A percentile compares a stretch with the other conserved stretches of the same genome.
phyloP scores from a whole-genome alignment of 2,888 invertebrate species.

The Zaprionus lineosus region DNA sequence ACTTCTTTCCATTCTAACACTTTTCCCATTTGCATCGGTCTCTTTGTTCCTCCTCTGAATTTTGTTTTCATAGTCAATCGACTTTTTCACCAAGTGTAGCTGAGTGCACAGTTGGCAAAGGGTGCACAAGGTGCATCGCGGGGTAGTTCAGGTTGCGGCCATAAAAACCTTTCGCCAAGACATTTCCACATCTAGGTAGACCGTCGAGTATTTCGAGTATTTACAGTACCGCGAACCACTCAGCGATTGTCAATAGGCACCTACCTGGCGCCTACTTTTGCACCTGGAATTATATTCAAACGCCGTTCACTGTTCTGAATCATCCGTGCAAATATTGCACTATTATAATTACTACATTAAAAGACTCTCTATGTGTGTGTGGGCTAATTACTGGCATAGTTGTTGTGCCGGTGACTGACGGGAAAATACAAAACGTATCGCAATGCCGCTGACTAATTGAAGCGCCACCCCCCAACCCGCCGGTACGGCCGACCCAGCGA shows the following conservation, averaged over 20 bases:
- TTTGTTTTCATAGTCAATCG: too few species aligned
- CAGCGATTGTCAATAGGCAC: conserved; percentile 29
- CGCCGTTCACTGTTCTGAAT: conserved; percentile 25
- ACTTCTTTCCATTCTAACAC: too few species aligned
- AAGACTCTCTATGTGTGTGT: conserved; percentile 10
- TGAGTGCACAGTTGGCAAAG: neutral
- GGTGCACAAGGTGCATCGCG: neutral
- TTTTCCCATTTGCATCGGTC: too few species aligned
- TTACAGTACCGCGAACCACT: conserved; percentile 23
- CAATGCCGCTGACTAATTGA: conserved; percentile 45
- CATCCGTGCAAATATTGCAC: conserved; percentile 35
- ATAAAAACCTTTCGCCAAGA: conserved; percentile 13
- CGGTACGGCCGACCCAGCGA: neutral
- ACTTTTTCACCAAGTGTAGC: conserved; percentile 24
- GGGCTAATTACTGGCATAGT: conserved; percentile 37
- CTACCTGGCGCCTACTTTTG: conserved; percentile 32
- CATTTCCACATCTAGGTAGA: neutral
- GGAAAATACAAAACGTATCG: conserved; percentile 48
- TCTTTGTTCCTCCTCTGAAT: too few species aligned
- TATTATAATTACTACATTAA: conserved; percentile 6
- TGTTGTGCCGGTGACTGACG: conserved; percentile 25
- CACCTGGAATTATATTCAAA: conserved; percentile 19
- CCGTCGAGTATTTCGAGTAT: neutral
- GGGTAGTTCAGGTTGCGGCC: neutral
- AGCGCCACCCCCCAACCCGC: neutral